These are phyloP conservation scores for Drepana falcataria DNA, from an alignment of 2,888 invertebrate species.

Conservation along the genomic window DNA sequence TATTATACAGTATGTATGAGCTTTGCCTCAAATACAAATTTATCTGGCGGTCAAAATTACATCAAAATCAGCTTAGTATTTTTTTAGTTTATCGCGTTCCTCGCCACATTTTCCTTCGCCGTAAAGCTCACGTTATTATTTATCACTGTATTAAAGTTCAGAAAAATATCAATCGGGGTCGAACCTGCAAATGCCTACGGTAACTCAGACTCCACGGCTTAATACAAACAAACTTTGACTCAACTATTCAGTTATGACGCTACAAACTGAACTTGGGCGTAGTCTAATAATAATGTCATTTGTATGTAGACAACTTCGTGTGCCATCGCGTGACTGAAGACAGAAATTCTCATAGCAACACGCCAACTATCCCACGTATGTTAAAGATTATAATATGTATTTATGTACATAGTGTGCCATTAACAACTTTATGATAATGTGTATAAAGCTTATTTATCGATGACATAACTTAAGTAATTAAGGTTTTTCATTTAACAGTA, in stretches of 20 bases:
- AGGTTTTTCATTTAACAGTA: slow-evolving; percentile 12
- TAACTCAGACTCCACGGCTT: too few relatives aligned
- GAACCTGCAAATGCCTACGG: too few relatives aligned
- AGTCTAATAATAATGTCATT: slow-evolving; percentile 42
- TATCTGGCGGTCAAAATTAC: too few relatives aligned
- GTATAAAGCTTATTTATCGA: slow-evolving; percentile 23
- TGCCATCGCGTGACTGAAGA: slow-evolving; percentile 57
- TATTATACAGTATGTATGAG: too few relatives aligned
- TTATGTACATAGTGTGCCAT: slow-evolving; percentile 2
- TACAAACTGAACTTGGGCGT: slow-evolving; percentile 21
- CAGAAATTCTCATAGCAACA: slow-evolving; percentile 55
- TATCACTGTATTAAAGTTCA: too few relatives aligned
- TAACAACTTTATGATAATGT: slow-evolving; percentile 13
- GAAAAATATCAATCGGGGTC: too few relatives aligned
- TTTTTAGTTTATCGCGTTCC: too few relatives aligned
- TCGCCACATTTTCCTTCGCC: too few relatives aligned
- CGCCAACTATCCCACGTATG: slow-evolving; percentile 38
- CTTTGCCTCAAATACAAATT: too few relatives aligned
- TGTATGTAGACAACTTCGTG: slow-evolving; percentile 50
- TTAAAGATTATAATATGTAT: slow-evolving; percentile 14
- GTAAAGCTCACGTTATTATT: too few relatives aligned
- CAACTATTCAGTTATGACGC: slow-evolving; percentile 10
- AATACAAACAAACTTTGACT: neutral
- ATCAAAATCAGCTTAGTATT: too few relatives aligned
- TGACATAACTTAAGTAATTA: slow-evolving; percentile 19